Evolutionary conservation across 2,888 invertebrate species (phyloP).

Genomic region (Cactoblastis cactorum): DNA sequence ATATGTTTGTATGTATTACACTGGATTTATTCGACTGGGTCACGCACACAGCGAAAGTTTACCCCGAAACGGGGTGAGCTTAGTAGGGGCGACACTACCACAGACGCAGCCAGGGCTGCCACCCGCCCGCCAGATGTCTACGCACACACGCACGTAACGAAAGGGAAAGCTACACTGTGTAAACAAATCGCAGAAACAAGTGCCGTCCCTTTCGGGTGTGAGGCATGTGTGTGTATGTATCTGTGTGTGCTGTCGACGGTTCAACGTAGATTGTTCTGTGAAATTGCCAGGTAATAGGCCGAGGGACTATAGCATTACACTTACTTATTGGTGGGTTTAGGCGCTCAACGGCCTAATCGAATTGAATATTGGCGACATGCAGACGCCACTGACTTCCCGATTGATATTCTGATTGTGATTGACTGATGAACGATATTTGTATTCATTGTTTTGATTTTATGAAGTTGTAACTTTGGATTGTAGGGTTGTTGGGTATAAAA

Average conservation of each 20-base stretch:
- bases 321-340: conserved; percentile 73
- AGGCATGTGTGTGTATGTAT: conserved; percentile 67
- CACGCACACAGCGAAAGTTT: conserved; percentile 61
- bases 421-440: conserved; percentile 22
- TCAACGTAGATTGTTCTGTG: conserved; percentile 76
- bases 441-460: conserved; percentile 2
- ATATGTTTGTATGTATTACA: conserved; percentile 76
- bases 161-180: conserved; percentile 78
- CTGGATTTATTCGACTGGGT: conserved; percentile 79
- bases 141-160: conserved; percentile 61
- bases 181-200: conserved; percentile 71
- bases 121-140: conserved; percentile 69
- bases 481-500: background rate
- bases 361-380: conserved; percentile 63
- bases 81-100: conserved; percentile 62
- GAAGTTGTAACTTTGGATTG: background rate
- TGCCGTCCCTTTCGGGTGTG: conserved; percentile 67
- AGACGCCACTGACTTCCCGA: conserved; percentile 40
- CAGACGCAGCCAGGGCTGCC: conserved; percentile 44
- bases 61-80: conserved; percentile 67
- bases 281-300: conserved; percentile 80
- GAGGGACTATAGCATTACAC: conserved; percentile 75
- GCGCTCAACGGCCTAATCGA: conserved; percentile 67
- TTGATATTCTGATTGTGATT: conserved; percentile 25
- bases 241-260: conserved; percentile 69